Base-by-base conservation (phyloP, 2,113 vertebrate genomes). In the Empidonax traillii region DNA sequence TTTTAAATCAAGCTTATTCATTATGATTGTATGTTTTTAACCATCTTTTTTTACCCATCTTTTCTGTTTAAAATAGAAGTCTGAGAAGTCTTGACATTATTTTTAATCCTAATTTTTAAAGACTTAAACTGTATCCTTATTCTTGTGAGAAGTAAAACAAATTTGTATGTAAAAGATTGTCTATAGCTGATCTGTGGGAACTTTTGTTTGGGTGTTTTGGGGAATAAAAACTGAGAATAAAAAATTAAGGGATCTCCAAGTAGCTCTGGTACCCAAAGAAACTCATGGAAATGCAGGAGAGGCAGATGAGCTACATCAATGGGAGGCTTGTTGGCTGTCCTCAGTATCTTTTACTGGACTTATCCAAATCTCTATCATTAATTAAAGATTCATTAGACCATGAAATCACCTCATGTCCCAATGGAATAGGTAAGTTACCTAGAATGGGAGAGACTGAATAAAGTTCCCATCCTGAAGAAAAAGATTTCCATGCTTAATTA, bases 401-500 rank as follows among this genome's bases (percentile, higher is more conserved):
- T 94, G 81, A 96, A 97, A 97, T 97, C 93, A 75, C 41, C 61
- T 87, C 6, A 0, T 89, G 91, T 95, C 93, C 93, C 91, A 39
- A 19, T 53, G 56, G 94, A 93, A 65, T 65, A 87, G 24, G 69
- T 78, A 82, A 89, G 84, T 72, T 91, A 75, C 84, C 47, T 87
- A 91, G 76, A 87, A 92, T 63, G 61, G 56, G 65, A 93, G 61
- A 90, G 65, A 92, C 1, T 92, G 91, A 86, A 78, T 84, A 67
- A 96, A 89, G 74, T 96, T 94, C 41, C 80, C 22, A 75, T 92
- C 44, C 52, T 65, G 75, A 94, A 91, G 82, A 94, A 93, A 96
- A 95, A 93, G 80, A 90, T 89, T 96, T 95, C 93, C 44, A 87
- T 77, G 75, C 61, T 96, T 93, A 91, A 95, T 97, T 96, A 90